Percentiles rank a stretch among this genome's conserved stretches.
phyloP scores from a whole-genome alignment of 2,888 invertebrate species.

The Ectropis crepuscularia region DNA sequence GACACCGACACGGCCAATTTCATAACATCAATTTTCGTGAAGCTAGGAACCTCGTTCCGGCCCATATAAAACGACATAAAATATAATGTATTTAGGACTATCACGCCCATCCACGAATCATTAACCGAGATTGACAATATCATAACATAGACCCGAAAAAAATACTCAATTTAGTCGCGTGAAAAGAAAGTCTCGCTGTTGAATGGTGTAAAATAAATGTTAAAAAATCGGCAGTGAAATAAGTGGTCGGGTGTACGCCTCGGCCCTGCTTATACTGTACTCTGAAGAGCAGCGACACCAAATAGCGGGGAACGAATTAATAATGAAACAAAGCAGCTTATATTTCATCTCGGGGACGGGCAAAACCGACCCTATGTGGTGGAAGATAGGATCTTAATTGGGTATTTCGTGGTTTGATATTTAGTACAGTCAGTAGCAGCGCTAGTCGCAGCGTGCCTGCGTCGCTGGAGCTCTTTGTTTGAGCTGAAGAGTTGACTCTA shows the following conservation, averaged over 20 bases:
- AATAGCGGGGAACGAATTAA: slow-evolving; percentile 80
- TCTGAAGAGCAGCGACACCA: slow-evolving; percentile 79
- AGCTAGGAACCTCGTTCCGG: slow-evolving; percentile 10
- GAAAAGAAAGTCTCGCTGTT: slow-evolving; percentile 33
- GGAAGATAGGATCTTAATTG: slow-evolving; percentile 78
- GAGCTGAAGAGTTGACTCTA: slow-evolving; percentile 82
- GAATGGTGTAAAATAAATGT: slow-evolving; percentile 34
- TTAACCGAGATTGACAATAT: slow-evolving; percentile 23
- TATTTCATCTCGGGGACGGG: slow-evolving; percentile 52
- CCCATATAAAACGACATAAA: slow-evolving; percentile 21
- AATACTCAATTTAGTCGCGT: slow-evolving; percentile 26
- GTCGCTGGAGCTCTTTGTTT: slow-evolving; percentile 81
- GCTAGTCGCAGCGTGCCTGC: slow-evolving; percentile 70
- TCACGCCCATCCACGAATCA: slow-evolving; percentile 27
- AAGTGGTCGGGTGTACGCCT: slow-evolving; percentile 66
- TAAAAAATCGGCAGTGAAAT: slow-evolving; percentile 55
- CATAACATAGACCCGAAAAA: slow-evolving; percentile 4
- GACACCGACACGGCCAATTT: slow-evolving; percentile 22
- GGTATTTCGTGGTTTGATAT: slow-evolving; percentile 59
- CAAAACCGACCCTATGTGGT: slow-evolving; percentile 69
- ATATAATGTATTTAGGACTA: slow-evolving; percentile 23
- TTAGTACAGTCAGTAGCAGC: slow-evolving; percentile 63
- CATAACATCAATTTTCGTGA: slow-evolving; percentile 18
- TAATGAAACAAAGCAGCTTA: slow-evolving; percentile 77
- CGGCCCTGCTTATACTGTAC: slow-evolving; percentile 69